These are phyloP conservation scores for Epinotia nisella DNA, from an alignment of 2,888 invertebrate genomes.

Conservation along the genomic window DNA sequence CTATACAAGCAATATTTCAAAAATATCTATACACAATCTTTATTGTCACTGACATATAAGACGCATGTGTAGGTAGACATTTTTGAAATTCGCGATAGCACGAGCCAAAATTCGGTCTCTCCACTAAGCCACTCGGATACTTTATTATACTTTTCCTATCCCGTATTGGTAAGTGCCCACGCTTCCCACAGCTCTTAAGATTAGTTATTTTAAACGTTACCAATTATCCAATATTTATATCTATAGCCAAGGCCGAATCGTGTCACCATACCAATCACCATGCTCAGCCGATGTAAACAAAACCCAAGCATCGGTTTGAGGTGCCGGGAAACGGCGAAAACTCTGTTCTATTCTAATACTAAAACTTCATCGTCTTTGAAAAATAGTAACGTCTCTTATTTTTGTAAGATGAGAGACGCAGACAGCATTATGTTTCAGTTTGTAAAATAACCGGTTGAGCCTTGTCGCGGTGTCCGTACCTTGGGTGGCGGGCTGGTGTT, in stretches of 20 bases:
- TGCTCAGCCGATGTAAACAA: slow-evolving; percentile 39
- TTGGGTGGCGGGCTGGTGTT: slow-evolving; percentile 5
- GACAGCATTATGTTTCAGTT: not conserved
- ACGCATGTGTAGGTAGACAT: too few relatives aligned
- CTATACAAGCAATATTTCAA: not conserved
- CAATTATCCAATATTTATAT: slow-evolving; percentile 38
- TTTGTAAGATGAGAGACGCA: slow-evolving; percentile 5
- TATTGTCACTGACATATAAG: too few relatives aligned
- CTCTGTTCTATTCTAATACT: not conserved
- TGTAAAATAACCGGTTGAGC: not conserved
- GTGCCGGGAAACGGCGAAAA: not conserved
- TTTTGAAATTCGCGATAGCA: too few relatives aligned
- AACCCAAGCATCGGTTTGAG: slow-evolving; percentile 23
- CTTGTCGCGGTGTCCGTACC: not conserved
- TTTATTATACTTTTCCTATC: not conserved
- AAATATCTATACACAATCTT: too few relatives aligned
- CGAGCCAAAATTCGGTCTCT: not conserved
- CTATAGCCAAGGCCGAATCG: slow-evolving; percentile 28
- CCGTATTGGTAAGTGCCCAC: not conserved
- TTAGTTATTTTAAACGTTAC: slow-evolving; percentile 29
- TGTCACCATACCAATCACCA: slow-evolving; percentile 37
- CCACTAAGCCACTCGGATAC: not conserved
- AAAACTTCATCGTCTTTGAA: slow-evolving; percentile 9
- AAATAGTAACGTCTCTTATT: not conserved
- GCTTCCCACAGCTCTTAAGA: slow-evolving; percentile 3